Conservation (phyloP, 1,140 invertebrate species). For the Pseudomyrmex flavicornis region DNA sequence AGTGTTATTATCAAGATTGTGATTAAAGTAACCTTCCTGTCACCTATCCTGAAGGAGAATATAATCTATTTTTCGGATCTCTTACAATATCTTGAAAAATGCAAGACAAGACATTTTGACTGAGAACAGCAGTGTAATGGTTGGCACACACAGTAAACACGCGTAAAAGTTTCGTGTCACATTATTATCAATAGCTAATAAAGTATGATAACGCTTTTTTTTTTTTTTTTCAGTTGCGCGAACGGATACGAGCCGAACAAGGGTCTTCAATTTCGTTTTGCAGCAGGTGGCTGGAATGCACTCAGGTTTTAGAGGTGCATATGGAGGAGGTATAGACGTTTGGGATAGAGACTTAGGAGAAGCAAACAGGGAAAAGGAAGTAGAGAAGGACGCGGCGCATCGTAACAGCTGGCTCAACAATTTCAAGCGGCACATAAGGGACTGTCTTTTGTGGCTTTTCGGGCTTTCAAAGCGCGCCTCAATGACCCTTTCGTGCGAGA, state of each 20-base stretch:
- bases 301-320: conserved; percentile 2
- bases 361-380: background rate
- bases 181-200: too few species aligned
- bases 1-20: too few species aligned
- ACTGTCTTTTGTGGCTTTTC: conserved; percentile 57
- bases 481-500: conserved; percentile 17
- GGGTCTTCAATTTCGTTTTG: conserved; percentile 23
- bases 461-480: conserved; percentile 32
- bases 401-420: conserved; percentile 72
- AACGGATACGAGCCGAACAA: background rate
- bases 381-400: conserved; percentile 23
- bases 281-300: conserved; percentile 37
- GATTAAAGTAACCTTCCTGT: too few species aligned
- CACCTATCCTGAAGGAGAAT: too few species aligned
- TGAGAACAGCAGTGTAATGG: too few species aligned
- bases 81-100: too few species aligned
- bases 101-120: too few species aligned
- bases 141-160: too few species aligned
- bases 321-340: conserved; percentile 11
- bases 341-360: background rate
- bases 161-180: background rate
- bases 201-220: background rate
- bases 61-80: too few species aligned
- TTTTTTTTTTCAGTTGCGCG: background rate
- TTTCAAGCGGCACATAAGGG: conserved; percentile 44